phyloP scores from a whole-genome alignment of 2,888 invertebrate genomes.

The Sarcophaga carnaria region DNA sequence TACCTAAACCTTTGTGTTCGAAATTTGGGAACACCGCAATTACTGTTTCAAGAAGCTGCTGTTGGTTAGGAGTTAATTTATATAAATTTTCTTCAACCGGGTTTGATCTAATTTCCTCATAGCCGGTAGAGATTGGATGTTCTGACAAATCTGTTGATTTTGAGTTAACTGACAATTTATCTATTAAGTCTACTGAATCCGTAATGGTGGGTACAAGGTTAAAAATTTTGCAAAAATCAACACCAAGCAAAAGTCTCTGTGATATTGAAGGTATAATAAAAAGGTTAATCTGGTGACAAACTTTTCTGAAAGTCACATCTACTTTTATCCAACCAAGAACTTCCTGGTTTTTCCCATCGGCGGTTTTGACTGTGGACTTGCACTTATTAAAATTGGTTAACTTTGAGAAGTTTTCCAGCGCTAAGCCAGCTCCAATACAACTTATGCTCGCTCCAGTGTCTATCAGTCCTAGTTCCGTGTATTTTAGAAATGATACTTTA shows the following conservation, averaged over 20 bases:
- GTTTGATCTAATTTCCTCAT: too few relatives aligned
- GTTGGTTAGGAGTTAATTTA: background rate
- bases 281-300: conserved; percentile 9
- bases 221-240: background rate
- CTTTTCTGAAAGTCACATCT: conserved; percentile 8
- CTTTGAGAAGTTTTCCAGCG: conserved; percentile 10
- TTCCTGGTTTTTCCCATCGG: background rate
- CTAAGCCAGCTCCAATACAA: too few relatives aligned
- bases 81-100: too few relatives aligned
- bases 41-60: background rate
- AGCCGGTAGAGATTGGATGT: too few relatives aligned
- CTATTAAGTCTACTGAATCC: background rate
- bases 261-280: conserved; percentile 44
- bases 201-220: conserved; percentile 12
- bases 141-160: too few relatives aligned
- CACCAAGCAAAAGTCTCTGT: conserved; percentile 46
- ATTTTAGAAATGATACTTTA: background rate
- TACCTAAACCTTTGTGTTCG: conserved; percentile 21
- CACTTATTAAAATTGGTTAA: conserved; percentile 12
- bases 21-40: background rate
- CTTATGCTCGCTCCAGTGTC: too few relatives aligned
- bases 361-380: conserved; percentile 7
- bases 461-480: background rate
- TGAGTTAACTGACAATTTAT: background rate
- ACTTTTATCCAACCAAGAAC: conserved; percentile 19